Percentiles rank a stretch among this genome's conserved stretches.
phyloP scores from a whole-genome alignment of 1,140 invertebrate genomes.

The Eurytemora carolleeae region DNA sequence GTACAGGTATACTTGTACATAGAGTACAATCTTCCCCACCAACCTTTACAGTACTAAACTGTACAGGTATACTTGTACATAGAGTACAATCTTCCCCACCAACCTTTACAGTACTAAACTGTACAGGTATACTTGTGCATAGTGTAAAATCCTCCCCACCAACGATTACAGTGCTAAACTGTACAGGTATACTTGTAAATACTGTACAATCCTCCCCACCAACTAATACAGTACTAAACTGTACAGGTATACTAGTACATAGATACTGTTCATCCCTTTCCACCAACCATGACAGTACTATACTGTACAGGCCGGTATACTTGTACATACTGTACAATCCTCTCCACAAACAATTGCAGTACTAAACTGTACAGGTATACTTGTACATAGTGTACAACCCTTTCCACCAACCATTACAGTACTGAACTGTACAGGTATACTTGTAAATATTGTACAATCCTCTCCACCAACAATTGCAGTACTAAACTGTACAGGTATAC shows the following conservation, averaged over 20 bases:
- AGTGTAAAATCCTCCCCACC: constrained; percentile 1
- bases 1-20: constrained; percentile 7
- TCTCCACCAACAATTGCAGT: constrained; percentile 2
- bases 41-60: constrained; percentile 5
- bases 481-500: constrained; percentile 9
- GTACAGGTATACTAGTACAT: too few relatives aligned
- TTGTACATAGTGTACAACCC: constrained; percentile 6
- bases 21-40: constrained; percentile 2
- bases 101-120: constrained; percentile 5
- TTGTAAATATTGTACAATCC: constrained; percentile 4
- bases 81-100: constrained; percentile 2
- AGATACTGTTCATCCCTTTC: too few relatives aligned
- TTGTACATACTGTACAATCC: too few relatives aligned
- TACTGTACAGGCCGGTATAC: too few relatives aligned
- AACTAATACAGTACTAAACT: too few relatives aligned
- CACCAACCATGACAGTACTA: too few relatives aligned
- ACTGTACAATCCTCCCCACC: too few relatives aligned
- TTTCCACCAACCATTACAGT: constrained; percentile 1
- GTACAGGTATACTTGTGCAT: constrained; percentile 7
- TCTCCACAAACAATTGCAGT: too few relatives aligned
- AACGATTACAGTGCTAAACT: constrained; percentile 6
- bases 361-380: too few relatives aligned
- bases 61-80: constrained; percentile 7
- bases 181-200: constrained; percentile 5
- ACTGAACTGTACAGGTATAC: constrained; percentile 9